These are phyloP conservation scores for Frankliniella fusca DNA, from an alignment of 2,888 invertebrate species.

Conservation along the genomic window DNA sequence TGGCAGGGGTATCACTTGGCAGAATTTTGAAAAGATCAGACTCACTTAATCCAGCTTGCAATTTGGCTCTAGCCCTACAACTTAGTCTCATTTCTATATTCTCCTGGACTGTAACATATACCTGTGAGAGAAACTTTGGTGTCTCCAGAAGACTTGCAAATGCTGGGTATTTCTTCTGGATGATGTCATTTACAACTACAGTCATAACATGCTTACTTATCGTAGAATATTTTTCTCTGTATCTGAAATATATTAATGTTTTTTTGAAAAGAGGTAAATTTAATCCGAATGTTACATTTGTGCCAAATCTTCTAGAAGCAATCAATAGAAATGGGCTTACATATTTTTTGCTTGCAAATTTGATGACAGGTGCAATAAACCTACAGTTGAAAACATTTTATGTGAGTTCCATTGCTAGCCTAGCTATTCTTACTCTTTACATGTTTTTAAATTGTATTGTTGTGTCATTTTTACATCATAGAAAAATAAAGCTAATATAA, in stretches of 20 bases:
- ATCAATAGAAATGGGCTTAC: constrained; percentile 72
- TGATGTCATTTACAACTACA: constrained; percentile 60
- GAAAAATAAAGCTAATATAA: constrained; percentile 38
- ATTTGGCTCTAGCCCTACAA: constrained; percentile 35
- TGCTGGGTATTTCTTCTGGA: constrained; percentile 73
- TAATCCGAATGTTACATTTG: constrained; percentile 39
- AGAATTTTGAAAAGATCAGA: constrained; percentile 48
- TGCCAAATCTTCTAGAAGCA: constrained; percentile 61
- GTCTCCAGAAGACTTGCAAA: constrained; percentile 81
- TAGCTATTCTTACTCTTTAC: constrained; percentile 53
- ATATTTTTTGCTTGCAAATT: constrained; percentile 79
- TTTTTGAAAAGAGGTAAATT: constrained; percentile 35
- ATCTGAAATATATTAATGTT: constrained; percentile 40
- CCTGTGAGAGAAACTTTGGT: constrained; percentile 53
- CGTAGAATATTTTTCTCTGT: constrained; percentile 51
- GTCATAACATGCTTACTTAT: constrained; percentile 55
- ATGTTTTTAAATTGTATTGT: constrained; percentile 52
- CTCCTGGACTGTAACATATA: constrained; percentile 51
- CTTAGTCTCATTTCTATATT: constrained; percentile 42
- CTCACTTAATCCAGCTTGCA: constrained; percentile 42
- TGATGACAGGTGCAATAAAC: constrained; percentile 75
- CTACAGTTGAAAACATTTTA: constrained; percentile 34
- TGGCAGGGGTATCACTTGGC: constrained; percentile 66
- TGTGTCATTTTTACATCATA: constrained; percentile 42
- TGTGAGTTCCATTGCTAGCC: constrained; percentile 30